These are phyloP conservation scores for Cylloceria caligata DNA, from an alignment of 2,888 invertebrate species.

Conservation along the genomic window DNA sequence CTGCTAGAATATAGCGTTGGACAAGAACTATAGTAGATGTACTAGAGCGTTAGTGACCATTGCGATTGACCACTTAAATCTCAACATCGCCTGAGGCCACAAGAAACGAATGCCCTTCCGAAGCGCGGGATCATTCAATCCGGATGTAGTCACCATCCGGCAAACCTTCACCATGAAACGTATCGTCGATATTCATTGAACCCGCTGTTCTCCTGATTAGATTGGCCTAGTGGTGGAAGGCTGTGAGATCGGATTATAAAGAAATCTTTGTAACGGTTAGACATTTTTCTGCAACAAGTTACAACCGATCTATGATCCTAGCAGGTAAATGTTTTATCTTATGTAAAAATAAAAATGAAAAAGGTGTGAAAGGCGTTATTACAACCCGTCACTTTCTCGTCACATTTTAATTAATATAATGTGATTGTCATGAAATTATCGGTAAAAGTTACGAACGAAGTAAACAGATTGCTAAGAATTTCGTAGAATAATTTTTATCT, in stretches of 20 bases:
- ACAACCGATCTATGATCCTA: neutral
- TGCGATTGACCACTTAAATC: constrained; percentile 59
- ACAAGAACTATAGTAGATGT: constrained; percentile 39
- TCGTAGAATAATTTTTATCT: no score
- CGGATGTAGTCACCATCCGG: constrained; percentile 37
- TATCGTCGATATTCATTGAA: constrained; percentile 33
- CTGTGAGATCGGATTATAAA: neutral
- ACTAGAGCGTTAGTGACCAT: constrained; percentile 54
- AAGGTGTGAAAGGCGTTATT: neutral
- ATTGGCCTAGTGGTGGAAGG: constrained; percentile 10
- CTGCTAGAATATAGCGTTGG: constrained; percentile 45
- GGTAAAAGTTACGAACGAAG: no score
- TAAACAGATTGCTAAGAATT: no score
- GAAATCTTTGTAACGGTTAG: neutral
- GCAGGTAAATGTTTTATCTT: neutral
- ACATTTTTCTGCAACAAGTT: neutral
- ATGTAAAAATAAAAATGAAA: neutral
- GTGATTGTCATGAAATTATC: no score
- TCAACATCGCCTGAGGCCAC: constrained; percentile 51
- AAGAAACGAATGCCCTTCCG: constrained; percentile 44
- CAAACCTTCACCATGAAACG: constrained; percentile 45
- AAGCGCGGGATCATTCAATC: constrained; percentile 47
- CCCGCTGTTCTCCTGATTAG: constrained; percentile 26
- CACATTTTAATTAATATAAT: no score
- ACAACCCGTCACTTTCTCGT: no score